A percentile compares a stretch with the other conserved stretches of the same genome.
These are phyloP conservation scores for Amphilophus citrinellus DNA, from an alignment of 2,113 vertebrate species.

Conservation along the genomic window DNA sequence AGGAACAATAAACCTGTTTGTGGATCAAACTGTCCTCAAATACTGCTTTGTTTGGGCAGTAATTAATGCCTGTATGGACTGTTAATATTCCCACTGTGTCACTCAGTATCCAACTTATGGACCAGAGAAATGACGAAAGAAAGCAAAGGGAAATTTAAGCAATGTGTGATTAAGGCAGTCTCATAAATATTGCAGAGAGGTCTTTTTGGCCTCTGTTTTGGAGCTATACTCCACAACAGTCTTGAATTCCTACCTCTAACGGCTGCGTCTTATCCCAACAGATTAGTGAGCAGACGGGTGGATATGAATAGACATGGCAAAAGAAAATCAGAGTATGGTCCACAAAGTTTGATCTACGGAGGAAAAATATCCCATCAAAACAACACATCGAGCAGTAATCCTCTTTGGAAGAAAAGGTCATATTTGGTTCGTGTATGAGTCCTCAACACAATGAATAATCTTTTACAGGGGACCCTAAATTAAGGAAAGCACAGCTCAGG, in stretches of 20 bases:
- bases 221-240: slow-evolving; percentile 92
- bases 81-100: slow-evolving; percentile 19
- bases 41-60: slow-evolving; percentile 34
- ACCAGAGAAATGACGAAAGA: slow-evolving; percentile 46
- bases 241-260: slow-evolving; percentile 82
- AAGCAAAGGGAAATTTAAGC: slow-evolving; percentile 62
- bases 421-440: slow-evolving; percentile 83
- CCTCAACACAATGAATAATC: slow-evolving; percentile 74
- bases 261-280: slow-evolving; percentile 60
- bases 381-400: slow-evolving; percentile 82
- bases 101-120: slow-evolving; percentile 3
- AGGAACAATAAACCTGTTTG: slow-evolving; percentile 18
- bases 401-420: slow-evolving; percentile 95
- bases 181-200: slow-evolving; percentile 97
- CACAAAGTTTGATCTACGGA: slow-evolving; percentile 56
- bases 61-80: slow-evolving; percentile 27
- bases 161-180: slow-evolving; percentile 95
- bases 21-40: slow-evolving; percentile 35
- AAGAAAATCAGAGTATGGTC: slow-evolving; percentile 55
- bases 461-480: slow-evolving; percentile 65
- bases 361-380: slow-evolving; percentile 59
- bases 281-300: slow-evolving; percentile 65
- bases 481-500: slow-evolving; percentile 61
- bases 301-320: slow-evolving; percentile 74
- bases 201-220: slow-evolving; percentile 90